These are phyloP conservation scores for Drosophila lacicola DNA, from an alignment of 2,888 invertebrate species.

Conservation along the genomic window DNA sequence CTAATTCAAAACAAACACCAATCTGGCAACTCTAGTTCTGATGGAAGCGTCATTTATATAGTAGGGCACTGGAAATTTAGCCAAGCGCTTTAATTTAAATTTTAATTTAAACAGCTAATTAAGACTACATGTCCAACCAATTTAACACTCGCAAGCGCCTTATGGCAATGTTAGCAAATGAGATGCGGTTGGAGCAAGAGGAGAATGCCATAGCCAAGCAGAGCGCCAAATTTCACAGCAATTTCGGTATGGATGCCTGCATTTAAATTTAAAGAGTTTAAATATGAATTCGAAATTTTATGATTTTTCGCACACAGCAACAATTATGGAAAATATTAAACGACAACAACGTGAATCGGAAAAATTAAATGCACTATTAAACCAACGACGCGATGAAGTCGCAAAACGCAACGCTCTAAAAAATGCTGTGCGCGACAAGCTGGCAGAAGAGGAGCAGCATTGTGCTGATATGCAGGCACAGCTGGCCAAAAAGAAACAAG, in stretches of 20 bases:
- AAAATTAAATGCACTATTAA: constrained; percentile 1
- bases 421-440: constrained; percentile 16
- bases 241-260: constrained; percentile 31
- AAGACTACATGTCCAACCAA: constrained; percentile 21
- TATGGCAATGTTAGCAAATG: constrained; percentile 31
- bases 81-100: constrained; percentile 34
- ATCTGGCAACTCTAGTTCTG: constrained; percentile 36
- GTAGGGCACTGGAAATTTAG: constrained; percentile 13
- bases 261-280: not conserved
- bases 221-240: constrained; percentile 26
- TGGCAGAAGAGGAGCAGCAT: constrained; percentile 26
- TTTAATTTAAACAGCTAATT: not conserved
- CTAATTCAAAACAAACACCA: not conserved
- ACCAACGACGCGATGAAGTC: constrained; percentile 15
- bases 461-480: constrained; percentile 15
- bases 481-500: constrained; percentile 16
- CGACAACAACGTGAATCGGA: constrained; percentile 27
- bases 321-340: constrained; percentile 1
- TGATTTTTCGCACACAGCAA: not conserved
- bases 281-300: not conserved
- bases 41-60: constrained; percentile 23
- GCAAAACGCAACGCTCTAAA: constrained; percentile 22
- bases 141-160: constrained; percentile 40
- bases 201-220: constrained; percentile 35
- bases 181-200: constrained; percentile 22